phyloP scores from a whole-genome alignment of 1,140 invertebrate species.

The Idris sp. region DNA sequence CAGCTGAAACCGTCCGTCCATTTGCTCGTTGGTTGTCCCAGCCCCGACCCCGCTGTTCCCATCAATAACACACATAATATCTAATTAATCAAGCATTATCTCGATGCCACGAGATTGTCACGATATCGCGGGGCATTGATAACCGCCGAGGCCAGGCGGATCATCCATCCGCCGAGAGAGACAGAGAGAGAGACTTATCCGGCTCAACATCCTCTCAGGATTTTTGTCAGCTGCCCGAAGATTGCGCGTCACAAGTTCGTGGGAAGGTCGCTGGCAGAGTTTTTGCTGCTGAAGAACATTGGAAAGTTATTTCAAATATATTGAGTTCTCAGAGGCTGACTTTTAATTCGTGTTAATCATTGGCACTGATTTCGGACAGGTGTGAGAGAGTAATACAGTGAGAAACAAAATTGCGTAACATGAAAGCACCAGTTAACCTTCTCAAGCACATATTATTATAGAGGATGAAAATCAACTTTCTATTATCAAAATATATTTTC shows the following conservation, averaged over 20 bases:
- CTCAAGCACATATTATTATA: no score
- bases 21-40: conserved; percentile 56
- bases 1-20: conserved; percentile 53
- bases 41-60: conserved; percentile 70
- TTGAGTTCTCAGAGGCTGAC: conserved; percentile 23
- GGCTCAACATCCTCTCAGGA: conserved; percentile 38
- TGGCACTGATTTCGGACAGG: not conserved
- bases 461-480: no score
- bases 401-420: no score
- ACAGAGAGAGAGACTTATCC: no score
- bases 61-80: conserved; percentile 77
- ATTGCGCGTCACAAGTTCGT: conserved; percentile 63
- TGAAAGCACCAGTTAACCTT: no score
- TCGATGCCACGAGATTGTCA: conserved; percentile 69
- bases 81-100: conserved; percentile 79
- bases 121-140: conserved; percentile 54
- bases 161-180: conserved; percentile 28
- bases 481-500: no score
- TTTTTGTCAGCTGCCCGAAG: conserved; percentile 67
- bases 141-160: conserved; percentile 42
- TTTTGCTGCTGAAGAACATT: not conserved
- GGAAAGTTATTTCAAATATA: conserved; percentile 23
- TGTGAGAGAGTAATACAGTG: not conserved
- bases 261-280: conserved; percentile 57
- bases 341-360: conserved; percentile 15